Evolutionary conservation across 2,888 invertebrate genomes (phyloP).

Genomic region (Syrista parreyssii): DNA sequence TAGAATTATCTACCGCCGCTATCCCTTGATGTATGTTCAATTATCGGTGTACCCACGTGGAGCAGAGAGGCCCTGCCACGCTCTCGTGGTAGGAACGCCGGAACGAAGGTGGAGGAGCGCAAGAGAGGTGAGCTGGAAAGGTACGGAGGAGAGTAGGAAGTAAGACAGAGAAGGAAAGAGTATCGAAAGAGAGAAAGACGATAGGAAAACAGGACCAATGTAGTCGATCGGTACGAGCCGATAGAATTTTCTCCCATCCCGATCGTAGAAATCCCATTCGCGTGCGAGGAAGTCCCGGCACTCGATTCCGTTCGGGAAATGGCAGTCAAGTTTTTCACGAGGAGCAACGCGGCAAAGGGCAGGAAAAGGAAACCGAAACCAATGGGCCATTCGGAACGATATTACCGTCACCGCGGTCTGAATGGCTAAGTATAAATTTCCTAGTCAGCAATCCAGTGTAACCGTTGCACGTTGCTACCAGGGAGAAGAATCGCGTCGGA

Average conservation of each 20-base stretch:
- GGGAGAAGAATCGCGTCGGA: conserved; percentile 37
- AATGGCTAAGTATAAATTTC: conserved; percentile 53
- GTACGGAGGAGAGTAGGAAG: neutral
- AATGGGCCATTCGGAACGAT: conserved; percentile 44
- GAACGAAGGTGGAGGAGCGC: neutral
- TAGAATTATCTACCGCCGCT: conserved; percentile 45
- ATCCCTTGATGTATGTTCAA: conserved; percentile 52
- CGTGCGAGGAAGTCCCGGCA: neutral
- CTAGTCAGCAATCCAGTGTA: conserved; percentile 46
- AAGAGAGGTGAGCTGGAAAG: neutral
- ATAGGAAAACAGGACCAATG: neutral
- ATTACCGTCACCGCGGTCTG: conserved; percentile 39
- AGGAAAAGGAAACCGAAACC: conserved; percentile 8
- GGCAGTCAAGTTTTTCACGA: neutral
- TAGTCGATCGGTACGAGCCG: neutral
- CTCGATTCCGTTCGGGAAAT: neutral
- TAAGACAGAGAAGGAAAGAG: neutral
- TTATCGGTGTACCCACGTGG: conserved; percentile 40
- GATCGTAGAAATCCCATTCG: neutral
- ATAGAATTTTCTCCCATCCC: neutral
- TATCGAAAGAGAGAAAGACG: neutral
- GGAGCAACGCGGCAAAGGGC: neutral
- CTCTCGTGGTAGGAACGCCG: neutral
- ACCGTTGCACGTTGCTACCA: conserved; percentile 34
- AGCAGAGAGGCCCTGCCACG: neutral